Evolutionary conservation across 2,888 invertebrate species (phyloP), one percentile per base, ranked within the genome.

Genomic region (Choristoneura rosaceana): DNA sequence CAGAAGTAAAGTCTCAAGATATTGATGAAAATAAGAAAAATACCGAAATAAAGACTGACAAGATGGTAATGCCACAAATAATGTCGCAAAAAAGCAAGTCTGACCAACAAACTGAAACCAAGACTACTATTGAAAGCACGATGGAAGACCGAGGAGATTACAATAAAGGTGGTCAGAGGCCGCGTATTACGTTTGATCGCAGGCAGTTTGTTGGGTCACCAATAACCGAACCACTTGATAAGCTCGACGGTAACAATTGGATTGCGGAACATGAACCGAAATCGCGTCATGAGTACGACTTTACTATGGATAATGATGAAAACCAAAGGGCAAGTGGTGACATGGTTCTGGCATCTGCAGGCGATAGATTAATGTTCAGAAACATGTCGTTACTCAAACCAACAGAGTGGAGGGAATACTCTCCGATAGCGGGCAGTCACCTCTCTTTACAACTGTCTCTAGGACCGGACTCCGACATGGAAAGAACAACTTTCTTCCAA

Each of bases 361-460:
- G 78, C 17, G 77, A 80, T 55, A 79, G 76, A 38, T 67, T 86
- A 10, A 84, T 85, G 82, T 74, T 78, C 52, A 85, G 81, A 73
- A 84, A 87, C 62, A 79, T 84, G 75, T 76, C 81, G 0, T 76
- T 87, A 3, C 76, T 90, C 74, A 87, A 85, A 65, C 86, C 88
- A 2, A 78, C 85, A 0, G 76, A 83, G 9, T 90, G 89, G 88
- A 70, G 75, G 0, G 80, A 85, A 64, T 90, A 84, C 73, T 77
- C 79, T 69, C 82, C 84, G 2, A 79, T 85, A 71, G 76, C 82
- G 0, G 83, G 81, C 38, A 85, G 83, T 60, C 78, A 84, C 2
- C 81, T 84, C 0, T 86, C 87, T 2, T 74, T 89, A 62, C 82
- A 86, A 71, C 73, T 90, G 34, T 89, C 92, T 2, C 63, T 87